Evolutionary conservation across 2,113 vertebrate species (phyloP), one percentile per base, ranked within the genome.

Genomic region (Caretta caretta): DNA sequence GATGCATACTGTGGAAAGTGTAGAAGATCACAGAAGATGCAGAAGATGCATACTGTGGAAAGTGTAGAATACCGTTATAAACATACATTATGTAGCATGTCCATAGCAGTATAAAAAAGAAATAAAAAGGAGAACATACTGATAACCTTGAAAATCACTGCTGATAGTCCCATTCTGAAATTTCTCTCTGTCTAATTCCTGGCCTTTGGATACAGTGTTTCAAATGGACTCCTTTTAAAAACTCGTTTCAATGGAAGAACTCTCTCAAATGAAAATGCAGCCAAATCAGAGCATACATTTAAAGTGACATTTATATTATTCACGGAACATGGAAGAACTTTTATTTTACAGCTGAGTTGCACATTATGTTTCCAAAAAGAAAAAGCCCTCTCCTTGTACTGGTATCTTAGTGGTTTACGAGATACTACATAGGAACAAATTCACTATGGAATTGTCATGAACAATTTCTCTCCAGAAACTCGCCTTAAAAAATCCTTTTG

Each of bases 401-500:
- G 72, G 53, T 46, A 62, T 16, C 59, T 54, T 22, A 10, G 46
- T 81, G 27, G 83, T 96, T 94, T 92, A 89, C 93, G 92, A 91
- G 90, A 83, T 2, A 96, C 25, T 54, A 94, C 6, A 10, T 53
- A 80, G 75, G 20, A 17, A 29, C 16, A 76, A 92, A 83, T 92
- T 24, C 83, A 96, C 46, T 80, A 84, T 65, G 83, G 57, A 95
- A 86, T 87, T 93, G 94, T 84, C 89, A 89, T 0, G 13, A 96
- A 88, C 69, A 62, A 76, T 87, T 95, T 93, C 92, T 95, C 90
- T 97, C 84, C 88, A 27, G 87, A 94, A 93, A 93, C 57, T 50
- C 92, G 53, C 79, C 31, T 69, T 88, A 92, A 89, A 80, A 95
- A 54, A 54, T n/a, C 94, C 89, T 91, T 80, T 76, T 91, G 92